Evolutionary conservation across 2,888 invertebrate genomes (phyloP).

Genomic region (Tyria jacobaeae): DNA sequence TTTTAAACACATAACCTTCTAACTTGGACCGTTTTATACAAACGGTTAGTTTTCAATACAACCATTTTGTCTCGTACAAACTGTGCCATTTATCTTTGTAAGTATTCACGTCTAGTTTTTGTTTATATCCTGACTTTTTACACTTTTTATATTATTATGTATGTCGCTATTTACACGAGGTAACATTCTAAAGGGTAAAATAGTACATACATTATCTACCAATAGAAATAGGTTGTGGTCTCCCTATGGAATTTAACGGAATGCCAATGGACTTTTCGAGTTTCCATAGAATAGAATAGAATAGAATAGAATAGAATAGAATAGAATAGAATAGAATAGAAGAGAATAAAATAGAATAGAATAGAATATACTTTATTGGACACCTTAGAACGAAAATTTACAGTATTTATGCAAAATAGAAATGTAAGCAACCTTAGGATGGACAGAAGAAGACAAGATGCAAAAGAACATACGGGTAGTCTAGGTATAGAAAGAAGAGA

Average conservation of each 20-base stretch:
- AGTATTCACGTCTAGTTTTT: slow-evolving; percentile 47
- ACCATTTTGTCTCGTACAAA: slow-evolving; percentile 51
- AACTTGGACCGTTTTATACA: slow-evolving; percentile 24
- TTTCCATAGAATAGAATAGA: not conserved
- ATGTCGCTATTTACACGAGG: slow-evolving; percentile 4
- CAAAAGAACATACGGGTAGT: no score
- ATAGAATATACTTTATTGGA: no score
- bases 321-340: no score
- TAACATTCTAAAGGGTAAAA: slow-evolving; percentile 4
- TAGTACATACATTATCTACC: slow-evolving; percentile 13
- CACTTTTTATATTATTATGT: slow-evolving; percentile 28
- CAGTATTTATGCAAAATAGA: no score
- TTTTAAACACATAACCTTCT: not conserved
- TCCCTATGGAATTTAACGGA: slow-evolving; percentile 1
- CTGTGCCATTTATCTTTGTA: slow-evolving; percentile 48
- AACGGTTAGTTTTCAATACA: slow-evolving; percentile 36
- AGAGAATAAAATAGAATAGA: no score
- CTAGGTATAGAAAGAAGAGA: no score
- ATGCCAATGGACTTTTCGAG: not conserved
- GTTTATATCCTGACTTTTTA: slow-evolving; percentile 42
- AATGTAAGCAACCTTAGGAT: no score
- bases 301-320: no score
- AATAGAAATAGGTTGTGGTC: slow-evolving; percentile 8
- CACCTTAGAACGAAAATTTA: no score
- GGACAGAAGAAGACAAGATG: no score